Base-by-base conservation (phyloP, 1,140 invertebrate genomes). In the Arctopsyche grandis region DNA sequence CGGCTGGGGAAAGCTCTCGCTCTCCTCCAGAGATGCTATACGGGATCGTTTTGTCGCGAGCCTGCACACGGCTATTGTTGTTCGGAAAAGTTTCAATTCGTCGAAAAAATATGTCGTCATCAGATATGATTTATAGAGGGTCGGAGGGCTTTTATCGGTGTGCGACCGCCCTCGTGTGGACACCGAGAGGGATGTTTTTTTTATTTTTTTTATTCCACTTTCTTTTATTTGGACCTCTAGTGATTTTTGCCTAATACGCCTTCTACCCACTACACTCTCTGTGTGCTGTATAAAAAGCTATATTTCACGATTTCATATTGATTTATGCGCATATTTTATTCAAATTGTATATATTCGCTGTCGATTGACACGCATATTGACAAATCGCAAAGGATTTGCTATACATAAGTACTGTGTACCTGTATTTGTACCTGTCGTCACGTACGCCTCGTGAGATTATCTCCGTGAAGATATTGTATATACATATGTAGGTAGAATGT, bases 71-170 rank as follows among this genome's bases (percentile, higher is more conserved):
- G 21, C 60, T 66, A 75, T 75, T 75, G 44, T 69, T 29, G 38
- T 70, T 26, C 29, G n/a, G 71, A 46, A 63, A 75, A 75, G 78
- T 75, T 79, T 79, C 78, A 79, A 76, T 79, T 75, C 60, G 48
- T 4, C 24, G 29, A 48, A 58, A 52, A 69, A 75, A 79, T 79
- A 76, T 79, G 73, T 79, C 78, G 78, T 79, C 74, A 79, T 79
- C 74, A 52, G 71, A 75, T 79, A 79, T 79, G 78, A 79, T 79
- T 79, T 79, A 79, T 76, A 79, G 46, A 63, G 48, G 63, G 52
- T 74, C 48, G 48, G 16, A 75, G 63, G 63, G 48, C 43, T 63
- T 79, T 63, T 79, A 79, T 79, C 77, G 48, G 5, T 56, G 38
- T 73, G 5, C 16, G 16, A 21, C 24, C 14, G 3, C 19, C 5